Percentiles rank a stretch among this genome's conserved stretches.
These are phyloP conservation scores for Mesitornis unicolor DNA, from an alignment of 2,113 vertebrate species.

Conservation along the genomic window DNA sequence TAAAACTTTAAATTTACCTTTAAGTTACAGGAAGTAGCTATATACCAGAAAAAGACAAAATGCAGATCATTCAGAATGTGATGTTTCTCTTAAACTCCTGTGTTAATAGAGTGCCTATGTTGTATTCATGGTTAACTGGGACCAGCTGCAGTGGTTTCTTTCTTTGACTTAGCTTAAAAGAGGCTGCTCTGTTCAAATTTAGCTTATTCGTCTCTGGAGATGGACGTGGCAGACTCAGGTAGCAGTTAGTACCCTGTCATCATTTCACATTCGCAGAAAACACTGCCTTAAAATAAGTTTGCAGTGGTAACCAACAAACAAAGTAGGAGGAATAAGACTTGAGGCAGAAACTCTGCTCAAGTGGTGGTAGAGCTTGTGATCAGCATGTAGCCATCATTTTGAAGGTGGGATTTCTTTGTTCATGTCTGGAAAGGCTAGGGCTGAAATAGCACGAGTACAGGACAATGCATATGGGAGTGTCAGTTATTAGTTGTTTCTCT, in stretches of 20 bases:
- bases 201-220: not conserved
- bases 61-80: rapidly evolving
- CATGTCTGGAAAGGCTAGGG: not conserved
- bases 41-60: not conserved
- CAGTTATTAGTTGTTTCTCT: not conserved
- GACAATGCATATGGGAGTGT: rapidly evolving
- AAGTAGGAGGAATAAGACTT: not conserved
- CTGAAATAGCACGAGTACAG: not conserved
- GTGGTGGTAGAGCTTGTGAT: not conserved
- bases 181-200: not conserved
- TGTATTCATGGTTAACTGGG: not conserved
- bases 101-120: not conserved
- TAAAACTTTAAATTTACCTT: not conserved
- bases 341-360: not conserved
- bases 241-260: not conserved
- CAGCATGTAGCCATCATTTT: rapidly evolving
- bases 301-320: not conserved
- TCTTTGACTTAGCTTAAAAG: not conserved
- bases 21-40: not conserved
- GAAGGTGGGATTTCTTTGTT: not conserved
- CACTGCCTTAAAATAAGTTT: not conserved
- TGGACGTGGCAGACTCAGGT: not conserved
- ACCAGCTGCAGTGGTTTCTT: not conserved
- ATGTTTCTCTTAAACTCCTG: not conserved
- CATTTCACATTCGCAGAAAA: not conserved